Conservation (phyloP, 2,888 invertebrate genomes). For the Tipula vernalis region DNA sequence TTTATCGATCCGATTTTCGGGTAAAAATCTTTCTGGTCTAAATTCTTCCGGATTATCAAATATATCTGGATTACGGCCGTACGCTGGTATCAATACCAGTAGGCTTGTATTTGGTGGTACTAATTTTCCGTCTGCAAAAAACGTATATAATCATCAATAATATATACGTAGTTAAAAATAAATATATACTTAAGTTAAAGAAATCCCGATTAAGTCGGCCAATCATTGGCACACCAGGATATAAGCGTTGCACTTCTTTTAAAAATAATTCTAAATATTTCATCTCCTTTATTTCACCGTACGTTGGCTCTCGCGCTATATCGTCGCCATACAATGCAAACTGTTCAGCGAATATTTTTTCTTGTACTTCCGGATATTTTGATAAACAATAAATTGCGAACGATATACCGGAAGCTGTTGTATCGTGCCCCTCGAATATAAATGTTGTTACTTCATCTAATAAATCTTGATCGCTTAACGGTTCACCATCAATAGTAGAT, state of each 20-base stretch:
- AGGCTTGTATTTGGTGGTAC: constrained; percentile 25
- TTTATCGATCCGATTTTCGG: constrained; percentile 25
- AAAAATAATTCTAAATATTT: constrained; percentile 30
- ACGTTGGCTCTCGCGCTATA: constrained; percentile 24
- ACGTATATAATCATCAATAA: neutral
- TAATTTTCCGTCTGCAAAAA: constrained; percentile 24
- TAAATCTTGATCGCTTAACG: constrained; percentile 25
- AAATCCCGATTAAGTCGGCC: constrained; percentile 24
- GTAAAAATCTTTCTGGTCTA: constrained; percentile 42
- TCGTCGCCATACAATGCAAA: constrained; percentile 34
- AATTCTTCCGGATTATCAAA: constrained; percentile 29
- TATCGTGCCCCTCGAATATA: constrained; percentile 43
- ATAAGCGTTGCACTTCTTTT: constrained; percentile 28
- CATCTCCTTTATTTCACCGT: constrained; percentile 27
- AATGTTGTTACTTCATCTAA: constrained; percentile 33
- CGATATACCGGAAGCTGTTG: constrained; percentile 43
- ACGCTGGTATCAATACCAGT: constrained; percentile 18
- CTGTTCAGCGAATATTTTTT: constrained; percentile 40
- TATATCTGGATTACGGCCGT: constrained; percentile 17
- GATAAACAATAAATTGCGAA: constrained; percentile 41
- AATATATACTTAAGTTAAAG: constrained; percentile 24
- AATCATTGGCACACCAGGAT: constrained; percentile 30
- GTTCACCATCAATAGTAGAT: constrained; percentile 24
- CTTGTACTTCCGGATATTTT: constrained; percentile 38
- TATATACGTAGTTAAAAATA: neutral